These are phyloP conservation scores for Glyphotaelius pellucidus DNA, from an alignment of 2,888 invertebrate species.

Conservation along the genomic window DNA sequence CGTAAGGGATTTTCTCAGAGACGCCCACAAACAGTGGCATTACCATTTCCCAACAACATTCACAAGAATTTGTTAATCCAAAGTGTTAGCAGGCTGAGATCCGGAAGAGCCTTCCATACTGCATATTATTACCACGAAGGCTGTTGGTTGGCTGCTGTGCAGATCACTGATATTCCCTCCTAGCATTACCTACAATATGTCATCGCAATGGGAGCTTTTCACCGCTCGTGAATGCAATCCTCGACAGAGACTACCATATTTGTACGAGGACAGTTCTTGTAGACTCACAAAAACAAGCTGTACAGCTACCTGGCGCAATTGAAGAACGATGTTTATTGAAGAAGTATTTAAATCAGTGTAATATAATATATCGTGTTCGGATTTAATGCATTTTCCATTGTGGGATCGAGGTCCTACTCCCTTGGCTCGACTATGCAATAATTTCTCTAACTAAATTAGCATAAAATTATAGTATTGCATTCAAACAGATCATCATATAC, in stretches of 20 bases:
- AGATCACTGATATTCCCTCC: not conserved
- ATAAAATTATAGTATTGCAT: no score
- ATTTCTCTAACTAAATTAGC: not conserved
- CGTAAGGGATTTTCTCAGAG: no score
- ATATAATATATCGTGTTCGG: not conserved
- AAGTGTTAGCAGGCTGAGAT: slow-evolving; percentile 19
- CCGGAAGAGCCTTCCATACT: slow-evolving; percentile 26
- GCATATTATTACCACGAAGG: slow-evolving; percentile 7
- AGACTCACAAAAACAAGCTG: slow-evolving; percentile 1
- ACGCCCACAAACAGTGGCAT: no score
- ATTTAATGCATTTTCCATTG: not conserved
- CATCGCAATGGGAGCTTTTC: slow-evolving; percentile 13
- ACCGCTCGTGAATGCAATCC: slow-evolving; percentile 20
- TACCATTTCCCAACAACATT: not conserved
- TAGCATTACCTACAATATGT: slow-evolving; percentile 9
- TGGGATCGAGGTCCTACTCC: not conserved
- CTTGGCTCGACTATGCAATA: not conserved
- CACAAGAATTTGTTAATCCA: not conserved
- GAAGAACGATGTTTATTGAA: slow-evolving; percentile 26
- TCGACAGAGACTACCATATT: slow-evolving; percentile 22
- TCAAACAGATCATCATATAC: no score
- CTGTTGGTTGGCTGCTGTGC: not conserved
- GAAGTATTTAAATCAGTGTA: not conserved
- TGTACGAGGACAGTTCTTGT: slow-evolving; percentile 11
- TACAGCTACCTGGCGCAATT: not conserved